Conservation (phyloP, 1,140 invertebrate species). For the Ephestia elutella region DNA sequence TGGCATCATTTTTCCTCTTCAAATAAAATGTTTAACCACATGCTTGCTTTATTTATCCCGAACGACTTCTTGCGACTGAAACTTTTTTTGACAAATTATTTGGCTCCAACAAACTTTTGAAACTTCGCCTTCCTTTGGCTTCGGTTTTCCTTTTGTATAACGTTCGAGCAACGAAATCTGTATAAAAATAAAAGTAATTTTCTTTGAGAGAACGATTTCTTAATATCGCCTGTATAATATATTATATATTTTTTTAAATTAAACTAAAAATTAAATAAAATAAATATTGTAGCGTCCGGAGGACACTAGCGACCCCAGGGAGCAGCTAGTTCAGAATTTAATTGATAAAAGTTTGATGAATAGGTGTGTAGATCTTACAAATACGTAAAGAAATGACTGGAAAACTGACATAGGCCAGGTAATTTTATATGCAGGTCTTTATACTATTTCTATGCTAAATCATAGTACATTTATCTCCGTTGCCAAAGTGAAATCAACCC, state of each 20-base stretch:
- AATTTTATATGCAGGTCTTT: too few species aligned
- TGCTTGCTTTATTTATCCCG: slow-evolving; percentile 26
- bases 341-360: too few species aligned
- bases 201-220: not conserved
- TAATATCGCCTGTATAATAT: too few species aligned
- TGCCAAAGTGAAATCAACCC: slow-evolving; percentile 3
- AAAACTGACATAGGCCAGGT: too few species aligned
- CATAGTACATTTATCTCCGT: not conserved
- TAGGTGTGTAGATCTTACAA: too few species aligned
- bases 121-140: not conserved
- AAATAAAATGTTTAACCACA: slow-evolving; percentile 36
- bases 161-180: not conserved
- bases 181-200: not conserved
- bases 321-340: too few species aligned
- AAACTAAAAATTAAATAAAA: too few species aligned
- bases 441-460: too few species aligned
- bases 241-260: too few species aligned
- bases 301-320: too few species aligned
- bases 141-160: not conserved
- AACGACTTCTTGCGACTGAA: slow-evolving; percentile 11
- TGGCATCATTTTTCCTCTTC: slow-evolving; percentile 45
- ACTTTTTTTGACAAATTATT: not conserved
- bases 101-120: not conserved
- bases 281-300: too few species aligned
- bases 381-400: too few species aligned